Conservation (phyloP, 2,888 invertebrate genomes). For the Drosophila antonietae region DNA sequence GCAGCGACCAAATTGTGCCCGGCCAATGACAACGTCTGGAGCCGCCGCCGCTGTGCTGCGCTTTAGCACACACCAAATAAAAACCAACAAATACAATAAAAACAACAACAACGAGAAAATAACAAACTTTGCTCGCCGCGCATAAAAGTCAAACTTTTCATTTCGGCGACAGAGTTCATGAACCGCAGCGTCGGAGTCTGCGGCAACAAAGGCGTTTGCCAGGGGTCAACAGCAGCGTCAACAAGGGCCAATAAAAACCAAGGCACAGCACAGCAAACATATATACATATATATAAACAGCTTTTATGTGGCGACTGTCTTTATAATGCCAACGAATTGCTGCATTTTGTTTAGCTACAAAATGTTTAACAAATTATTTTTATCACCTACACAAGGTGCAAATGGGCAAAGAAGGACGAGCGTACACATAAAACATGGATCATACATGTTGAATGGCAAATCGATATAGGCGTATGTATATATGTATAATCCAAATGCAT, state of each 20-base stretch:
- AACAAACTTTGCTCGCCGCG: conserved; percentile 45
- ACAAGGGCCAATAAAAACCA: conserved; percentile 33
- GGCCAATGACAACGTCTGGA: conserved; percentile 46
- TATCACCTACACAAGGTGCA: conserved; percentile 20
- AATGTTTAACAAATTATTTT: conserved; percentile 27
- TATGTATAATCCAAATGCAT: neutral
- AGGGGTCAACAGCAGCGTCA: conserved; percentile 48
- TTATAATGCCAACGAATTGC: conserved; percentile 32
- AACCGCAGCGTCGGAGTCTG: conserved; percentile 44
- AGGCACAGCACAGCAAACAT: neutral
- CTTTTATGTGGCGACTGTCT: conserved; percentile 41
- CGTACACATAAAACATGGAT: neutral
- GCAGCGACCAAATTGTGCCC: conserved; percentile 15
- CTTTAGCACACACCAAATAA: conserved; percentile 49
- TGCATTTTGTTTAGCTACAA: conserved; percentile 32
- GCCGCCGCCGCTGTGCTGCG: conserved; percentile 29
- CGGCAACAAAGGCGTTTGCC: conserved; percentile 25
- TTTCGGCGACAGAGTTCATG: conserved; percentile 65
- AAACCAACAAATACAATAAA: conserved; percentile 28
- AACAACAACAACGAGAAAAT: neutral
- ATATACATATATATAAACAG: neutral
- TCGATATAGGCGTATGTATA: neutral
- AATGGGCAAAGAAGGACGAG: too few relatives aligned
- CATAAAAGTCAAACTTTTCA: conserved; percentile 72
- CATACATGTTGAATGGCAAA: conserved; percentile 1